phyloP scores from a whole-genome alignment of 2,113 vertebrate species.

The Mus musculus region GRCm39 chr16:87952501-87953000 shows the following conservation, averaged over 20 bases:
- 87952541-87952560: not conserved
- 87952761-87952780: too few relatives aligned
- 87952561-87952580: slow-evolving; percentile 27
- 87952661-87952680: not conserved
- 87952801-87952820: not conserved
- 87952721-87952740: not conserved
- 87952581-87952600: not conserved
- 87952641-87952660: not conserved
- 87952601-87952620: not conserved
- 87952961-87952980: not conserved
- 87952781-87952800: not conserved
- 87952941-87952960: not conserved
- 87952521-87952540: slow-evolving; percentile 23
- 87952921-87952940: not conserved
- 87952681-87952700: not conserved
- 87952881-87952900: not conserved
- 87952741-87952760: not conserved
- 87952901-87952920: not conserved
- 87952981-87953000: not conserved
- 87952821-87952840: not conserved
- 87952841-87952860: not conserved
- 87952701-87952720: not conserved
- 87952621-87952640: not conserved
- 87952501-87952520: slow-evolving; percentile 33
- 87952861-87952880: accelerated